These are phyloP conservation scores for Bombycilla garrulus DNA, from an alignment of 2,113 vertebrate species.

Conservation along the genomic window DNA sequence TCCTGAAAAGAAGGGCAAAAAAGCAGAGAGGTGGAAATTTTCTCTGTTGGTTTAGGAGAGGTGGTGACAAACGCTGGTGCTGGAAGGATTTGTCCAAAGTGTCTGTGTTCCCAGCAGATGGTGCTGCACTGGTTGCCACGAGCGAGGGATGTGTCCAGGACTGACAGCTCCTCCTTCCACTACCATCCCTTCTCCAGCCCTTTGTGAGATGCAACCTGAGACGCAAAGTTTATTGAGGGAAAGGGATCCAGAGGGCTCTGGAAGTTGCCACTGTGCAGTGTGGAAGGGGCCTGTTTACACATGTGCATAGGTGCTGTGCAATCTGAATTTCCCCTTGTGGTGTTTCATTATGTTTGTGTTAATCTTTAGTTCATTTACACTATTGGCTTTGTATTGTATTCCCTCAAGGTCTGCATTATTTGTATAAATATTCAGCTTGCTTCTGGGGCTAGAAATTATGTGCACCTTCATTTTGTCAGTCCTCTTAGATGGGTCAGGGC, in stretches of 20 bases:
- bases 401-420: neutral
- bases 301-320: neutral
- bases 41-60: neutral
- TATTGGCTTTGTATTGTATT: neutral
- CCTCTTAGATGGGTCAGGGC: neutral
- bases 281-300: neutral
- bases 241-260: neutral
- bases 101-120: conserved; percentile 61
- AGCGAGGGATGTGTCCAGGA: neutral
- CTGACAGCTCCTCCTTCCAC: neutral
- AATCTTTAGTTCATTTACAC: neutral
- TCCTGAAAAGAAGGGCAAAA: neutral
- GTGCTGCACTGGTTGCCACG: conserved; percentile 45
- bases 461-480: neutral
- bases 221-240: neutral
- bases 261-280: fast-evolving
- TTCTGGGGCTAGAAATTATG: neutral
- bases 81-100: neutral
- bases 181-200: neutral
- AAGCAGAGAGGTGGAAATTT: neutral
- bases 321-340: neutral
- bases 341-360: neutral
- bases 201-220: neutral
- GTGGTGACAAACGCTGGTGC: neutral
- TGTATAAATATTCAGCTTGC: neutral